A percentile compares a stretch with the other conserved stretches of the same genome.
Evolutionary conservation across 2,113 vertebrate species (phyloP).

Genomic region (Pelecanus crispus): DNA sequence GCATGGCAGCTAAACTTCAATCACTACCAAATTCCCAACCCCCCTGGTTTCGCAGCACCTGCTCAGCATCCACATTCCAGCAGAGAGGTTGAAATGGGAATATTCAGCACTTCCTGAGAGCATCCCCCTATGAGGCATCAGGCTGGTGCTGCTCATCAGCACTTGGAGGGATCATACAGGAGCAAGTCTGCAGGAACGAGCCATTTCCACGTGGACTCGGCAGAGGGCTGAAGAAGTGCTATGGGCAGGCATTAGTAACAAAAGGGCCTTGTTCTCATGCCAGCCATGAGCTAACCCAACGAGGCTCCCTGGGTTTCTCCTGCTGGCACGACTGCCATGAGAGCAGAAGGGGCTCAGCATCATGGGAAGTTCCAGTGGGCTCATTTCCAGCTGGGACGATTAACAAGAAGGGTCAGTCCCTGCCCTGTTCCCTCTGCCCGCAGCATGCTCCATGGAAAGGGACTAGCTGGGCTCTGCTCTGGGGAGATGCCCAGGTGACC

Average conservation of each 20-base stretch:
- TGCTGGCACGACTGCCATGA: neutral
- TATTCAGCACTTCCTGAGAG: neutral
- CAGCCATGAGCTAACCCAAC: neutral
- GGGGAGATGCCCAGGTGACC: neutral
- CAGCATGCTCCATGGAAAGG: neutral
- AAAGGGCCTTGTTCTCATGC: neutral
- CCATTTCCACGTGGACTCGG: neutral
- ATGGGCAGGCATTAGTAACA: neutral
- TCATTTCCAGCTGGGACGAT: neutral
- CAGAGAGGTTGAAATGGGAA: neutral
- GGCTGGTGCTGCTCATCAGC: neutral
- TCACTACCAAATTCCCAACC: neutral
- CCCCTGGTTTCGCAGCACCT: accelerated
- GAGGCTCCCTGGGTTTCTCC: neutral
- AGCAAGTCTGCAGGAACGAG: neutral
- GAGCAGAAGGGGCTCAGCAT: neutral
- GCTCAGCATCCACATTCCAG: neutral
- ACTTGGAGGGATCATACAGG: neutral
- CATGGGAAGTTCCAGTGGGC: accelerated
- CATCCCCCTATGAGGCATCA: neutral
- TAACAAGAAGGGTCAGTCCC: neutral
- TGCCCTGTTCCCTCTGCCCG: neutral
- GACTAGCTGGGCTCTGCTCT: neutral
- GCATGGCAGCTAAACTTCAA: neutral
- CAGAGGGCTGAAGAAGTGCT: neutral